Evolutionary conservation across 1,140 invertebrate species (phyloP).

Genomic region (Sminthurinus signatus): DNA sequence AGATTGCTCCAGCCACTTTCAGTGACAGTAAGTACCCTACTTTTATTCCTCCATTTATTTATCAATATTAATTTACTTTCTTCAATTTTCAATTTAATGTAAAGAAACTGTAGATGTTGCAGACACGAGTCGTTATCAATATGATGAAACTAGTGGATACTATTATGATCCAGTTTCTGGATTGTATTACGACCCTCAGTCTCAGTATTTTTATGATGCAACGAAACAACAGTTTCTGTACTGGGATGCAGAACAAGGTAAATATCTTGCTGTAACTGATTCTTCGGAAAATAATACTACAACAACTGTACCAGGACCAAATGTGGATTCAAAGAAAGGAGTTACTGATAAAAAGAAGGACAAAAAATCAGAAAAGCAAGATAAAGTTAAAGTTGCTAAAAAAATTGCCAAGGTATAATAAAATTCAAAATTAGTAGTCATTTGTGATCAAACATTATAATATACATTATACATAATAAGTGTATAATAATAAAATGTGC

Average conservation of each 20-base stretch:
- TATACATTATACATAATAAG: no score
- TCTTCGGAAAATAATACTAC: conserved; percentile 29
- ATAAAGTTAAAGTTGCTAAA: conserved; percentile 94
- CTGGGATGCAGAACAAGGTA: conserved; percentile 78
- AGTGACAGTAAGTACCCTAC: conserved; percentile 11
- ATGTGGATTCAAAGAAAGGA: conserved; percentile 47
- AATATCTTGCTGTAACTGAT: conserved; percentile 65
- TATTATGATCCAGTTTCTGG: conserved; percentile 91
- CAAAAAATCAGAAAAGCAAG: conserved; percentile 57
- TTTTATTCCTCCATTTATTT: neutral
- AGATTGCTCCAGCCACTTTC: neutral
- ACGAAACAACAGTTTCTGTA: conserved; percentile 86
- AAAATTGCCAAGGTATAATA: conserved; percentile 81
- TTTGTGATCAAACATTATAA: no score
- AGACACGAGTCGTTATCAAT: conserved; percentile 85
- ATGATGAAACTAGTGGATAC: conserved; percentile 91
- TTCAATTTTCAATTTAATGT: neutral
- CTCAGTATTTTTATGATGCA: conserved; percentile 89
- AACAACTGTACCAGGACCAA: conserved; percentile 18
- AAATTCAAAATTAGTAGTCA: no score
- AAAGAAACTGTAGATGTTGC: conserved; percentile 57
- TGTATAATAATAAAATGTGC: no score
- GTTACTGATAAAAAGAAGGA: conserved; percentile 46
- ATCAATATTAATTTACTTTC: neutral
- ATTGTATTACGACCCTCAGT: conserved; percentile 91